Evolutionary conservation across 1,140 invertebrate species (phyloP), one percentile per base, ranked within the genome.

Genomic region (Macrostomum lignano): DNA sequence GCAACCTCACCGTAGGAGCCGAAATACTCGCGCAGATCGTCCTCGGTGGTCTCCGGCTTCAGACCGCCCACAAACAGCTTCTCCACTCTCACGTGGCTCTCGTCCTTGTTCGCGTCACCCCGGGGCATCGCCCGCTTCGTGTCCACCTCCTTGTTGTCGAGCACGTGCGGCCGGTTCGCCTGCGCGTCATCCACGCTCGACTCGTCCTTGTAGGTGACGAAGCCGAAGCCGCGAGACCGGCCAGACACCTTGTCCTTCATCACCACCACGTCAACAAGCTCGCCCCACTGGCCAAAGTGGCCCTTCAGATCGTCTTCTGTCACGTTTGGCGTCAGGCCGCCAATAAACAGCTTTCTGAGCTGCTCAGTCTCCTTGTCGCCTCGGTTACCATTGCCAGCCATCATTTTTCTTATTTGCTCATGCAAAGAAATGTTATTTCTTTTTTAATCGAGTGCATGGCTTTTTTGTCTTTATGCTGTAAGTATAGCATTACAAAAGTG

Each of bases 181-280:
- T 40, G 39, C n/a, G 37, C 39, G 1, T 13, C 29, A 31, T 40
- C 39, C 15, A 38, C 39, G 17, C 34, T 36, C 21, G 26, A 4
- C 10, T 32, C 7, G 19, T 26, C 21, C 3, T 28, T 20, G 32
- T 29, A 40, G 7, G 39, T 31, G 9, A 40, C 38, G 31, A 37
- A 34, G 19, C 22, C 23, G 29, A 40, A 38, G 29, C 21, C 30
- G 29, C 21, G 10, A 7, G 23, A 63, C 48, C 58, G 50, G 26
- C 78, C 77, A 23, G 82, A 86, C 43, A 74, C 71, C 1, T 79
- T 73, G 58, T 94, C 86, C 45, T 78, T 79, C 84, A 96, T 93
- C 0, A 96, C 84, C 13, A 94, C 78, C 21, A 84, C 79, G 61
- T 96, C 86, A 0, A 84, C 74, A 39, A 96, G 78, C 49, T 84